Evolutionary conservation across 2,113 vertebrate species (phyloP), one percentile per base, ranked within the genome.

Genomic region (Oreotragus oreotragus): DNA sequence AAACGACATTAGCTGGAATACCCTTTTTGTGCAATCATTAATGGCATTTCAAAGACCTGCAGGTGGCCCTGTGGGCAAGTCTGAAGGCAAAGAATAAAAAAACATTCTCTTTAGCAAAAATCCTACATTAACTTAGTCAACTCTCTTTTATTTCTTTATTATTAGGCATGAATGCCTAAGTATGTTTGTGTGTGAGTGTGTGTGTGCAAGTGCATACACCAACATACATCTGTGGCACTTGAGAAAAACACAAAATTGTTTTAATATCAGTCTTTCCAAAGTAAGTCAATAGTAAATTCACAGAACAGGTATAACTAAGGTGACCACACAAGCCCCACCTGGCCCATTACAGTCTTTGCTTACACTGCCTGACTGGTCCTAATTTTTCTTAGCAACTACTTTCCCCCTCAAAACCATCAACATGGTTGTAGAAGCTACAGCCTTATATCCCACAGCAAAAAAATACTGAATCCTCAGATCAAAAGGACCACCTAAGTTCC

Each of bases 1-100:
- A 97, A 96, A 66, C 39, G 77, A 36, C 77, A 92, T 89, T 98
- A 97, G 94, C 16, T 95, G 66, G 49, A 97, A 94, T 76, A 90
- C 21, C 62, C 97, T 88, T 97, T 90, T 83, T 55, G 19, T 86
- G 94, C 36, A 96, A 89, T 88, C 17, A 93, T 95, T 94, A 64
- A 15, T 70, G 55, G 77, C 19, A 88, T 97, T 97, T 96, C 91
- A 96, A 95, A 92, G 83, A 96, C 25, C 81, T 79, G 87, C 19
- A 60, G 77, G 43, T 86, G 23, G 79, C 49, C 62, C 58, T 43
- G 27, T 86, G 57, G 84, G 85, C 90, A 92, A 93, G 23, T 95
- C 25, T 97, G 95, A 93, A 36, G 90, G 64, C 96, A 93, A 91
- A 80, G 94, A 97, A 97, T 2, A 93, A 0, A 98, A 92, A 64